Percentiles rank a stretch among this genome's conserved stretches.
phyloP scores from a whole-genome alignment of 2,113 vertebrate genomes.

The Epinephelus lanceolatus region DNA sequence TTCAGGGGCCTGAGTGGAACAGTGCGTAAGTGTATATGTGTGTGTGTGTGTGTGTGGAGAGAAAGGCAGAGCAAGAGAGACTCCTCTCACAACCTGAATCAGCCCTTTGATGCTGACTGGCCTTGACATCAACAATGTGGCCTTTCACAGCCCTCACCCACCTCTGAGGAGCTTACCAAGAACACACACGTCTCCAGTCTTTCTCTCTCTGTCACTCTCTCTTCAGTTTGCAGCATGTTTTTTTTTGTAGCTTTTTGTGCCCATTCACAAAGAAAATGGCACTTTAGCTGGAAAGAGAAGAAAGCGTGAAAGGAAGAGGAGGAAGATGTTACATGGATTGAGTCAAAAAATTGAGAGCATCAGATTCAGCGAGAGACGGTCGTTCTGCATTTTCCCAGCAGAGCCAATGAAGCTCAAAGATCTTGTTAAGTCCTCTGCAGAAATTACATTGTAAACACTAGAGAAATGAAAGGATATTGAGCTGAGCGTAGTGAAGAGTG shows the following conservation, averaged over 20 bases:
- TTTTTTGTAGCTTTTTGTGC: conserved; percentile 84
- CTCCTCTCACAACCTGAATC: conserved; percentile 80
- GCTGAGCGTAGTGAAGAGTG: conserved; percentile 43
- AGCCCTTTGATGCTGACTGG: conserved; percentile 83
- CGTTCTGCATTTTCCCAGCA: conserved; percentile 49
- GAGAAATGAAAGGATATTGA: conserved; percentile 67
- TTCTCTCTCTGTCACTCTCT: conserved; percentile 38
- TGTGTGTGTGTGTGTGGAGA: conserved; percentile 10
- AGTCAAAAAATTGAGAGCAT: conserved; percentile 32
- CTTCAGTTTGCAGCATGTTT: conserved; percentile 83
- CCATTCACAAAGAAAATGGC: conserved; percentile 68
- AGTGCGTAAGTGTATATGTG: conserved; percentile 36
- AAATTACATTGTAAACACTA: conserved; percentile 63
- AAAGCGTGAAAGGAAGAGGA: conserved; percentile 14
- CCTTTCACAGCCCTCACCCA: conserved; percentile 87
- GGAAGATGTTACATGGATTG: conserved; percentile 13
- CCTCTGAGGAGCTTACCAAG: conserved; percentile 69
- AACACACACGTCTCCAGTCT: conserved; percentile 61
- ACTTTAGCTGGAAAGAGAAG: conserved; percentile 27
- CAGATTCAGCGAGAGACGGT: conserved; percentile 19
- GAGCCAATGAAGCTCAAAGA: conserved; percentile 49
- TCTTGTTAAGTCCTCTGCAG: conserved; percentile 61
- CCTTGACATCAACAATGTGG: conserved; percentile 83
- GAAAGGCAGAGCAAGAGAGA: conserved; percentile 44
- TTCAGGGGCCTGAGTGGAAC: conserved; percentile 45